phyloP scores from a whole-genome alignment of 1,140 invertebrate species.

The Potamilus streckersoni region DNA sequence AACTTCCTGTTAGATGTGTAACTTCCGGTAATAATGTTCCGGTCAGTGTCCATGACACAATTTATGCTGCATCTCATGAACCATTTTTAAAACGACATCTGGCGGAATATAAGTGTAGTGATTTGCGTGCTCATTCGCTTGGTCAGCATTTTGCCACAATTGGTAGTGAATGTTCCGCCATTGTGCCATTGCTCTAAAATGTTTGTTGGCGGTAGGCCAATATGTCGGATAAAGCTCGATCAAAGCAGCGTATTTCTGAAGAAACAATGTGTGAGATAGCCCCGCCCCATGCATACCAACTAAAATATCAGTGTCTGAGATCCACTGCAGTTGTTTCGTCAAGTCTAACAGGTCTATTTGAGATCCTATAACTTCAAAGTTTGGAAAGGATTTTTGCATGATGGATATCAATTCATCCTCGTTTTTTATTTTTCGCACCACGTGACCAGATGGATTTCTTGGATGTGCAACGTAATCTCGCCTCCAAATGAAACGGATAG shows the following conservation, averaged over 20 bases:
- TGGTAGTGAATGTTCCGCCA: constrained; percentile 59
- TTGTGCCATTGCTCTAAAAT: constrained; percentile 57
- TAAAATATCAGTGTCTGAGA: constrained; percentile 85
- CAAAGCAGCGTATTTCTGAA: constrained; percentile 92
- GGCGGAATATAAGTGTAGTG: constrained; percentile 33
- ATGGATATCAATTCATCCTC: constrained; percentile 48
- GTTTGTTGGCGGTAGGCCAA: constrained; percentile 44
- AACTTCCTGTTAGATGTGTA: too few species aligned
- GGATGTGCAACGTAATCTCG: constrained; percentile 63
- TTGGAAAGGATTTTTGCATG: constrained; percentile 18
- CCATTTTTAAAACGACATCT: constrained; percentile 2
- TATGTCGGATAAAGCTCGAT: constrained; percentile 84
- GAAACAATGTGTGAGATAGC: constrained; percentile 90
- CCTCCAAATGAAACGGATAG: constrained; percentile 59
- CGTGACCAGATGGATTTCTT: constrained; percentile 55
- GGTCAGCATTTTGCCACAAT: constrained; percentile 54
- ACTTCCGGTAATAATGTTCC: neutral
- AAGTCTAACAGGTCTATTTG: constrained; percentile 50
- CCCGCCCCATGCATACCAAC: constrained; percentile 97
- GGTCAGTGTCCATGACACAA: constrained; percentile 5
- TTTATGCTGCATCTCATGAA: constrained; percentile 9
- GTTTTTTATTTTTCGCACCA: constrained; percentile 56
- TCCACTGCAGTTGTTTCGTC: constrained; percentile 35
- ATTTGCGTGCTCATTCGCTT: constrained; percentile 40
- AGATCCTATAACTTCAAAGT: constrained; percentile 36